Base-by-base conservation (phyloP, 2,113 vertebrate species). In the Tiliqua scincoides region DNA sequence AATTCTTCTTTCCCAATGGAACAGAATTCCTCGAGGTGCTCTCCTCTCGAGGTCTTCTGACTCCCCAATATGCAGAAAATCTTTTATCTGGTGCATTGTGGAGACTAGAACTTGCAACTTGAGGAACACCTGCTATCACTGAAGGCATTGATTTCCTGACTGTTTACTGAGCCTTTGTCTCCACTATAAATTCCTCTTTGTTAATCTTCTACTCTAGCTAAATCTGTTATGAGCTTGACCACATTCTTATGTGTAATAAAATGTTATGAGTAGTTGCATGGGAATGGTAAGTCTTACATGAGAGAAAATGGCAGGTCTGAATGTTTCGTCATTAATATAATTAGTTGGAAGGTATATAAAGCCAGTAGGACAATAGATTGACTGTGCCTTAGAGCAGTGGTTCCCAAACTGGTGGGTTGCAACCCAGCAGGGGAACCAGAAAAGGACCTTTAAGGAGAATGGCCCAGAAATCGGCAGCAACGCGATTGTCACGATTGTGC, bases 151-250 rank as follows among this genome's bases (percentile, higher is more conserved):
- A 3, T 3, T 85, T 91, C 88, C 30, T 0, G 0, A 70, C 32
- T 93, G 79, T 91, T 94, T 93, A 89, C 85, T 85, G 83, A 91
- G 79, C 88, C 54, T 83, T 54, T 87, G 57, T 82, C 81, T 86
- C 8, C 74, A 9, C 48, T 84, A 74, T 87, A 94, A 95, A 94
- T 95, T 94, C 93, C 89, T 94, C 91, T 93, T 90, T 90, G 90
- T 94, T 93, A 95, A 94, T 94, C 88, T 94, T 93, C 88, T 85
- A 87, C 89, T 84, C 84, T 87, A 61, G 27, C 83, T 85, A 88
- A 84, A 52, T 83, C 52, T 76, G 68, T 84, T 85, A 91, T 57
- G 67, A 86, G 83, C 91, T 91, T 82, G 83, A 62, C 61, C 88
- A 88, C 79, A 77, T 84, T 77, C 82, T 91, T 89, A 85, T 84